These are phyloP conservation scores for Alsophila aescularia DNA, from an alignment of 2,888 invertebrate genomes.

Conservation along the genomic window DNA sequence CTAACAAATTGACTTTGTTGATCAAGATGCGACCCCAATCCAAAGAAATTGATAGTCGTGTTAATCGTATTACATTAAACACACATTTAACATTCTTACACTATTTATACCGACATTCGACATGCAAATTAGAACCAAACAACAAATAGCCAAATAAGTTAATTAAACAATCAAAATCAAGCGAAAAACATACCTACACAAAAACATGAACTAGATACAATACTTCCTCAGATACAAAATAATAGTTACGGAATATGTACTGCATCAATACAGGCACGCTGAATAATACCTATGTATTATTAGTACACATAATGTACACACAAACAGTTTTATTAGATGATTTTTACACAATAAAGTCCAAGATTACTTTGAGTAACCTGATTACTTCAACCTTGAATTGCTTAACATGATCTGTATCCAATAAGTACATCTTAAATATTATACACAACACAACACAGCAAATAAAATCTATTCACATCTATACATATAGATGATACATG, in stretches of 20 bases:
- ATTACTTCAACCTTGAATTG: not conserved
- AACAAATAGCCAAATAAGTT: slow-evolving; percentile 73
- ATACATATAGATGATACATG: too few relatives aligned
- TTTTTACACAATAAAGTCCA: not conserved
- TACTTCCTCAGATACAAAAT: slow-evolving; percentile 36
- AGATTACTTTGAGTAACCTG: not conserved
- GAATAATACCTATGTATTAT: not conserved
- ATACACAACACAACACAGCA: not conserved
- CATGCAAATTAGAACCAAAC: slow-evolving; percentile 71
- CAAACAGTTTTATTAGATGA: not conserved
- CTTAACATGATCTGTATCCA: not conserved
- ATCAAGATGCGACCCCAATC: not conserved
- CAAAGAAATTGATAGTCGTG: slow-evolving; percentile 11
- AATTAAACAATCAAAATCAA: slow-evolving; percentile 68
- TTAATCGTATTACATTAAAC: slow-evolving; percentile 31
- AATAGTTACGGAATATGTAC: slow-evolving; percentile 32
- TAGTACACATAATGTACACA: not conserved
- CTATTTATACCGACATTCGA: slow-evolving; percentile 54
- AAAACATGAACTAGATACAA: slow-evolving; percentile 50
- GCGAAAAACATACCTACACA: slow-evolving; percentile 62
- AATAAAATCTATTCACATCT: not conserved
- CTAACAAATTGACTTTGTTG: slow-evolving; percentile 27
- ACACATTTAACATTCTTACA: slow-evolving; percentile 58
- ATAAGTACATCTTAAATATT: not conserved
- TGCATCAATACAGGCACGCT: not conserved